Evolutionary conservation across 2,797 vertebrate species (phyloP).

Genomic region (Eleutherodactylus coqui): DNA sequence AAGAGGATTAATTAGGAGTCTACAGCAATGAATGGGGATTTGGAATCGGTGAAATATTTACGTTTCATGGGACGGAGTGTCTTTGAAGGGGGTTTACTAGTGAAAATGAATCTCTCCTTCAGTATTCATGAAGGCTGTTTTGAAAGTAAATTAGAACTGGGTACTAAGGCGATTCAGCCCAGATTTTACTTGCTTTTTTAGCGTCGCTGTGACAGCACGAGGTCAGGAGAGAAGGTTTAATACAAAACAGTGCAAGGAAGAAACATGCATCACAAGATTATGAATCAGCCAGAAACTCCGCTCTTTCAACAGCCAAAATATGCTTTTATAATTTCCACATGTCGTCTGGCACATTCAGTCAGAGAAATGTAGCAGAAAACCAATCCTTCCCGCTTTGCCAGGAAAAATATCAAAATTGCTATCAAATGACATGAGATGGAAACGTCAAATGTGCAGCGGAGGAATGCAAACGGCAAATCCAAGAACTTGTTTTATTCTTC

Average conservation of each 20-base stretch:
- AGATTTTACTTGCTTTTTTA: background rate
- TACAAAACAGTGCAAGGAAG: conserved; percentile 27
- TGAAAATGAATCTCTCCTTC: conserved; percentile 1
- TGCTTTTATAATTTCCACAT: conserved; percentile 27
- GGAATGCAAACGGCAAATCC: background rate
- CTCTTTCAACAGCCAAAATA: conserved; percentile 10
- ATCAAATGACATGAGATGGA: conserved; percentile 24
- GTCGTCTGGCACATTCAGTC: conserved; percentile 37
- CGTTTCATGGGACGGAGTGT: background rate
- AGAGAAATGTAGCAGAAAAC: background rate
- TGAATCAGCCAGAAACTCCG: background rate
- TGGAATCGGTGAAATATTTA: background rate
- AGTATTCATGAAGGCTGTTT: background rate
- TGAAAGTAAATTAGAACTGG: background rate
- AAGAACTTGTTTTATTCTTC: background rate
- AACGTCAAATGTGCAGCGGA: background rate
- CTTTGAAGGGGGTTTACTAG: background rate
- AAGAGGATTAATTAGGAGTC: conserved; percentile 6
- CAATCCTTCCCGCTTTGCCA: conserved; percentile 5
- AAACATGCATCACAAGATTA: conserved; percentile 28
- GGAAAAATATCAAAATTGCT: conserved; percentile 16
- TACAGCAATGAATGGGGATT: background rate
- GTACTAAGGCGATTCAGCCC: background rate
- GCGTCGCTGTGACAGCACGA: background rate
- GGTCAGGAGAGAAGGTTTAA: background rate